These are phyloP conservation scores for Caenorhabditis imperialis DNA, from an alignment of 2,888 invertebrate species.

Conservation along the genomic window DNA sequence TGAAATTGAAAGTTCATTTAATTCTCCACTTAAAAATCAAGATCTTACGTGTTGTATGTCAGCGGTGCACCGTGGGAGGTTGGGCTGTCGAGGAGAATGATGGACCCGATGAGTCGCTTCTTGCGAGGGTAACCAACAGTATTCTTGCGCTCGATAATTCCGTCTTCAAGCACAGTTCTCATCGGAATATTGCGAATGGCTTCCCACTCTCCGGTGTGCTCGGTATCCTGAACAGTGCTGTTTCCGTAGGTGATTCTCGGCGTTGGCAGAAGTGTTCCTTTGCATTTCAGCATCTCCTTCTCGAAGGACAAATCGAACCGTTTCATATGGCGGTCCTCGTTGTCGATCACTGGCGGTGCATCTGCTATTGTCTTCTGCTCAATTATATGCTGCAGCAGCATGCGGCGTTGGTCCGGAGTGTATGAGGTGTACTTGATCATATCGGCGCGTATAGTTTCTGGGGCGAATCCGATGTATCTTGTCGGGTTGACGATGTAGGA, in stretches of 20 bases:
- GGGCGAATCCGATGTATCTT: neutral
- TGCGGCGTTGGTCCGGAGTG: neutral
- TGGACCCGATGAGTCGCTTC: conserved; percentile 16
- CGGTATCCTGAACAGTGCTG: neutral
- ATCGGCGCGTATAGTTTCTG: neutral
- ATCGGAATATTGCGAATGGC: conserved; percentile 6
- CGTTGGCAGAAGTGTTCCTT: conserved; percentile 32
- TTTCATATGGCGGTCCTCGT: conserved; percentile 25
- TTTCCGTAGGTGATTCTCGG: conserved; percentile 37
- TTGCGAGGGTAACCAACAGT: neutral
- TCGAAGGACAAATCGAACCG: conserved; percentile 1
- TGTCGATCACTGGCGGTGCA: conserved; percentile 13
- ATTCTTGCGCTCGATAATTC: neutral
- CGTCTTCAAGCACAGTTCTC: neutral
- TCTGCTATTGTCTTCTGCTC: neutral
- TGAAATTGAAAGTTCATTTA: conserved; percentile 1
- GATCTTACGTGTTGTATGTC: neutral
- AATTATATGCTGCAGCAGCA: neutral
- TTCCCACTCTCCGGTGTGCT: conserved; percentile 17
- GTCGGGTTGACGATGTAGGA: neutral
- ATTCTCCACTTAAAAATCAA: neutral
- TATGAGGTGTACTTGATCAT: conserved; percentile 6
- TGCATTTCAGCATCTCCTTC: conserved; percentile 15
- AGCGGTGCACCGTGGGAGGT: neutral
- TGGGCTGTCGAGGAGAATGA: neutral